phyloP scores from a whole-genome alignment of 2,113 vertebrate species.

The Polypterus bichir region DNA sequence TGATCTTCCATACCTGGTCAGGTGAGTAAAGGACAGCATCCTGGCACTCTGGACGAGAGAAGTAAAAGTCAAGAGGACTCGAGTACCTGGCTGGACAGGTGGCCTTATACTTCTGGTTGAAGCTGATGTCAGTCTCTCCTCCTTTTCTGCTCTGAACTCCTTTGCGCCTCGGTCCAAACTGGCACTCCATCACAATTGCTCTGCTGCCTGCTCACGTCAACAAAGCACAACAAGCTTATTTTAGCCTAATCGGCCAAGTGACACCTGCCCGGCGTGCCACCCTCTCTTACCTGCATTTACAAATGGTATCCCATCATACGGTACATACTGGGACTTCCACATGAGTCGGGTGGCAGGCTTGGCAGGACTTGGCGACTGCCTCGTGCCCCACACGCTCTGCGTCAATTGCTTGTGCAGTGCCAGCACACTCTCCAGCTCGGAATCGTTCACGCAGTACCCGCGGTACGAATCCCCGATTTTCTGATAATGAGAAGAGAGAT shows the following conservation, averaged over 20 bases:
- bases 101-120: slow-evolving; percentile 56
- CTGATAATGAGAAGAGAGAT: slow-evolving; percentile 30
- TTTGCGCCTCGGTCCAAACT: slow-evolving; percentile 69
- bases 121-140: slow-evolving; percentile 41
- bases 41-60: no score
- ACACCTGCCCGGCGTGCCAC: slow-evolving; percentile 13
- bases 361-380: slow-evolving; percentile 66
- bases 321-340: slow-evolving; percentile 77
- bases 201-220: slow-evolving; percentile 49
- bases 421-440: slow-evolving; percentile 60
- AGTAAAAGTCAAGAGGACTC: no score
- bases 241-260: slow-evolving; percentile 19
- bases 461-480: slow-evolving; percentile 73
- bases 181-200: slow-evolving; percentile 77
- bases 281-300: slow-evolving; percentile 60
- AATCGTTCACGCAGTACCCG: slow-evolving; percentile 62
- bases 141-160: slow-evolving; percentile 60
- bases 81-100: slow-evolving; percentile 62
- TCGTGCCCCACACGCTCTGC: slow-evolving; percentile 62
- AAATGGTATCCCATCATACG: slow-evolving; percentile 72
- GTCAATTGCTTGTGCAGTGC: slow-evolving; percentile 68
- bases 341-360: slow-evolving; percentile 66
- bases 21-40: no score
- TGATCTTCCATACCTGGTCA: no score
- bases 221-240: slow-evolving; percentile 22